Percentiles rank a stretch among this genome's conserved stretches.
Evolutionary conservation across 2,888 invertebrate genomes (phyloP).

Genomic region (Criorhina ranunculi): DNA sequence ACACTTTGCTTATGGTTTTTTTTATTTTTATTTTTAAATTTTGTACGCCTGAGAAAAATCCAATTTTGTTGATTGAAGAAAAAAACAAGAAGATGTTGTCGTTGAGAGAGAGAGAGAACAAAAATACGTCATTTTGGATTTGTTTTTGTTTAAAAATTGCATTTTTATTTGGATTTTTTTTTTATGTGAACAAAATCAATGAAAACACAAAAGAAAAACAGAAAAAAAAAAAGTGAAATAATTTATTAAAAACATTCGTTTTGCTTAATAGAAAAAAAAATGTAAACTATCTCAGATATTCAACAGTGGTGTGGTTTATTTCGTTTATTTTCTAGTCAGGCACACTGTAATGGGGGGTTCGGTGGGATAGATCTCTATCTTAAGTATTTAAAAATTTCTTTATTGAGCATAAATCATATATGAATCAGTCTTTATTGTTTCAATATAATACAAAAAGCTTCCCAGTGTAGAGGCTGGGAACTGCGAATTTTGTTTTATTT

Average conservation of each 20-base stretch:
- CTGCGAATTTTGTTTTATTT: conserved; percentile 26
- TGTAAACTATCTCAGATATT: conserved; percentile 10
- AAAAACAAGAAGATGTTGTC: neutral
- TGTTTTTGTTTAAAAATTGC: conserved; percentile 45
- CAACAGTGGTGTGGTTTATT: conserved; percentile 31
- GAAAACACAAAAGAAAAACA: conserved; percentile 70
- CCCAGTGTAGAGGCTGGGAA: conserved; percentile 26
- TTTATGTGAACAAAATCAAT: conserved; percentile 64
- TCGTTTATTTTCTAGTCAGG: conserved; percentile 53
- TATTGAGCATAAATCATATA: conserved; percentile 56
- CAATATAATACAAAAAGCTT: conserved; percentile 39
- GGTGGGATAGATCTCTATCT: conserved; percentile 33
- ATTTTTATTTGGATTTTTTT: conserved; percentile 60
- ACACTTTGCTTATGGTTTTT: no score
- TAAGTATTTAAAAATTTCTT: conserved; percentile 42
- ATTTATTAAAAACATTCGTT: conserved; percentile 35
- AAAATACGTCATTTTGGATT: conserved; percentile 71
- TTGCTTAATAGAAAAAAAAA: conserved; percentile 47
- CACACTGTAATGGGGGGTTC: conserved; percentile 10
- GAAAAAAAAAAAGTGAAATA: conserved; percentile 28
- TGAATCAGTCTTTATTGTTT: conserved; percentile 69
- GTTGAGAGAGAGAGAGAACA: conserved; percentile 48
- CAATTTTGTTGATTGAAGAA: conserved; percentile 53
- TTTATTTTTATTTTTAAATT: conserved; percentile 13
- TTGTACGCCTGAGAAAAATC: conserved; percentile 30